A percentile compares a stretch with the other conserved stretches of the same genome.
These are phyloP conservation scores for Rhagoletis zephyria DNA, from an alignment of 1,140 invertebrate species.

Conservation along the genomic window DNA sequence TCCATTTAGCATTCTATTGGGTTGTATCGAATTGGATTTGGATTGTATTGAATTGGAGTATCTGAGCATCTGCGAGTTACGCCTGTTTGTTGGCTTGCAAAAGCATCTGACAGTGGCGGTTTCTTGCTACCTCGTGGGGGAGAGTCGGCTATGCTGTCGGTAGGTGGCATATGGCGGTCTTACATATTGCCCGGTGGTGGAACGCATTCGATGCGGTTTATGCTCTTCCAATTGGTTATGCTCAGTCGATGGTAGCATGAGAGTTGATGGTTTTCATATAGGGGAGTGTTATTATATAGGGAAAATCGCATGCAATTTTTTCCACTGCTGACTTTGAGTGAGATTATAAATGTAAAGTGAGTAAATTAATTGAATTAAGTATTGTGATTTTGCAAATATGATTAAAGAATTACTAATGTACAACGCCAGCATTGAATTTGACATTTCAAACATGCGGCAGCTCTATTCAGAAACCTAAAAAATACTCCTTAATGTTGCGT, in stretches of 20 bases:
- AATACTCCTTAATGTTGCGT: no score
- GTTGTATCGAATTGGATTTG: not conserved
- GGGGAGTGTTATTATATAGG: not conserved
- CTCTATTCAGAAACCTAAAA: no score
- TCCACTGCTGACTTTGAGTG: not conserved
- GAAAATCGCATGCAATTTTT: conserved; percentile 8
- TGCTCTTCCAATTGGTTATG: not conserved
- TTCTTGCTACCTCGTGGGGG: not conserved
- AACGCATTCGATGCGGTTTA: not conserved
- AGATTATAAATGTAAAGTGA: no score
- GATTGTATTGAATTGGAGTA: not conserved
- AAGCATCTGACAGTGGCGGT: conserved; percentile 1
- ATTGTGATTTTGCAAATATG: no score
- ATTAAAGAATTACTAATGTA: no score
- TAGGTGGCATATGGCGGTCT: not conserved
- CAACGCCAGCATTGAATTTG: no score
- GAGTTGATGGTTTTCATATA: not conserved
- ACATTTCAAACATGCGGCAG: no score
- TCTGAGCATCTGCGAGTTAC: not conserved
- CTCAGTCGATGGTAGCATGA: conserved; percentile 10
- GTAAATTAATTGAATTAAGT: no score
- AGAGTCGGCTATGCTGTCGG: not conserved
- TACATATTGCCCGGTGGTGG: not conserved
- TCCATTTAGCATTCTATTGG: not conserved
- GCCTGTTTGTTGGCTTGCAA: not conserved